Conservation (phyloP, 1,140 invertebrate species). For the Zaprionus africanus region DNA sequence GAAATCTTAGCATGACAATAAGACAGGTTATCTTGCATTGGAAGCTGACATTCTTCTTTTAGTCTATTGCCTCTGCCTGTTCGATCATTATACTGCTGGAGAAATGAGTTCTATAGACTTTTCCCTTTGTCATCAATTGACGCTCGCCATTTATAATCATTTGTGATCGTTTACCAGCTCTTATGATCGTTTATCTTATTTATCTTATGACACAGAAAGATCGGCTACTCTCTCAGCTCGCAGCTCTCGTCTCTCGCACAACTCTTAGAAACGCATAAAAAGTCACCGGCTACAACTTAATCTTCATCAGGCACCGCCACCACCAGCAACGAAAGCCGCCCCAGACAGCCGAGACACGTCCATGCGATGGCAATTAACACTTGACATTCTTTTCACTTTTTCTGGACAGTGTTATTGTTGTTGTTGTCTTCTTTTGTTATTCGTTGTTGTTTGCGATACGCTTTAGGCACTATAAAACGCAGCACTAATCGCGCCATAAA, state of each 20-base stretch:
- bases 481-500: slow-evolving; percentile 76
- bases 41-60: not conserved
- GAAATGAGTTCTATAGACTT: slow-evolving; percentile 5
- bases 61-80: too few relatives aligned
- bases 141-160: slow-evolving; percentile 49
- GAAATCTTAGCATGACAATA: not conserved
- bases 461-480: slow-evolving; percentile 64
- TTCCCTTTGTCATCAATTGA: slow-evolving; percentile 18
- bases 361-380: slow-evolving; percentile 76
- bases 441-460: slow-evolving; percentile 59
- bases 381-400: slow-evolving; percentile 83
- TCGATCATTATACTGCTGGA: too few relatives aligned
- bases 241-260: slow-evolving; percentile 12
- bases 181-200: slow-evolving; percentile 38
- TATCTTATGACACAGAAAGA: slow-evolving; percentile 49
- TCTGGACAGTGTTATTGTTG: slow-evolving; percentile 30
- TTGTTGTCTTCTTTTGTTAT: slow-evolving; percentile 24
- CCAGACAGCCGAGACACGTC: slow-evolving; percentile 37
- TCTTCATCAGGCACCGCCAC: slow-evolving; percentile 58
- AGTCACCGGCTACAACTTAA: slow-evolving; percentile 63
- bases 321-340: slow-evolving; percentile 13
- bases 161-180: slow-evolving; percentile 48
- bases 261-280: slow-evolving; percentile 56
- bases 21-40: not conserved
- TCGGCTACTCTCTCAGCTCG: slow-evolving; percentile 10